Conservation (phyloP, 2,113 vertebrate species). For the Todiramphus chloris region DNA sequence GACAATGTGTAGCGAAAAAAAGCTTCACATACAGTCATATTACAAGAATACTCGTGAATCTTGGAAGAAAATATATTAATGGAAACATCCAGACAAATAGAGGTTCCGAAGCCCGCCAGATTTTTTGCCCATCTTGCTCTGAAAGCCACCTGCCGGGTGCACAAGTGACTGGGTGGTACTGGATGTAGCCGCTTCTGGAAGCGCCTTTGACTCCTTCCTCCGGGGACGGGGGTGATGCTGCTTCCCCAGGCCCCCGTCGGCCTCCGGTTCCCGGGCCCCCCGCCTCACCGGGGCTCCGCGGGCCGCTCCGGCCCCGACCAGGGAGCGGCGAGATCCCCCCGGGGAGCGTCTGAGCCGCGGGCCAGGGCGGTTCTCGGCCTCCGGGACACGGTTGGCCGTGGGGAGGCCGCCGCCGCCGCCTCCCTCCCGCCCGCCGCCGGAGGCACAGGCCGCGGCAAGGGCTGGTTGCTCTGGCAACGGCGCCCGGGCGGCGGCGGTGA, state of each 20-base stretch:
- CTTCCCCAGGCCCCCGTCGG: background rate
- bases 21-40: background rate
- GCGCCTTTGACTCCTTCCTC: no score
- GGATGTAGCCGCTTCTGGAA: accelerated
- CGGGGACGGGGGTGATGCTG: background rate
- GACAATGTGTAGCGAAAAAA: background rate
- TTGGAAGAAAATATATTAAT: background rate
- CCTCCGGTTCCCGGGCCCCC: background rate
- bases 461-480: background rate
- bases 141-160: background rate
- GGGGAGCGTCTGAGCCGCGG: background rate
- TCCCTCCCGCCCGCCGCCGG: background rate
- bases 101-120: background rate
- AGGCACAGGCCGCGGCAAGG: background rate
- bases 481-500: background rate
- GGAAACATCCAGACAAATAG: background rate
- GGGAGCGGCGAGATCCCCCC: background rate
- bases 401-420: background rate
- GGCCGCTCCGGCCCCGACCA: background rate
- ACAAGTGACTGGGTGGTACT: accelerated
- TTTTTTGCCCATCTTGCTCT: background rate
- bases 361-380: background rate
- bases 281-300: background rate
- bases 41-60: background rate
- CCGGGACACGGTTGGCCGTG: background rate